phyloP scores from a whole-genome alignment of 2,797 vertebrate genomes.

The Hylomyscus alleni region DNA sequence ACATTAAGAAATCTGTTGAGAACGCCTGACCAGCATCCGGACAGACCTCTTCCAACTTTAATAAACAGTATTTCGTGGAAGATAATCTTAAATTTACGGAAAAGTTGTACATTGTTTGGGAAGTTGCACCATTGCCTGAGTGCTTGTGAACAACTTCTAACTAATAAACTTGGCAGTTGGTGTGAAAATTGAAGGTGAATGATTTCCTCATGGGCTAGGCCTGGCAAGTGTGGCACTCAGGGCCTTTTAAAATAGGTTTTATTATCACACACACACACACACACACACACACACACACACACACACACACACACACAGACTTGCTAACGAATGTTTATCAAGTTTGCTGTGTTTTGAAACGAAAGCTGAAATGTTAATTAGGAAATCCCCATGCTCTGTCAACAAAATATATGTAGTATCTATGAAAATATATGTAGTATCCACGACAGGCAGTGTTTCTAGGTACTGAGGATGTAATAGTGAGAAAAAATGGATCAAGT shows the following conservation, averaged over 20 bases:
- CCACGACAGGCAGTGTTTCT: not conserved
- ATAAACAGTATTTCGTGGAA: not conserved
- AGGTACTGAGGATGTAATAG: not conserved
- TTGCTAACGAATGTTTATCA: constrained; percentile 43
- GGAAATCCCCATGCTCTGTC: constrained; percentile 39
- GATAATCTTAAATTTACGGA: not conserved
- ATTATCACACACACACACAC: not conserved
- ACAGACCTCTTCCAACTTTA: not conserved
- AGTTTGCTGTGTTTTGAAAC: constrained; percentile 50
- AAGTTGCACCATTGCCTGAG: not conserved
- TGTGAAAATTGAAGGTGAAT: constrained; percentile 36
- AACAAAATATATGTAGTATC: not conserved
- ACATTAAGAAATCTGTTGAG: not conserved
- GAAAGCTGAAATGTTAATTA: constrained; percentile 34
- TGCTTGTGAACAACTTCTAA: not conserved
- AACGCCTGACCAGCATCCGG: not conserved
- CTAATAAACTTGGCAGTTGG: not conserved
- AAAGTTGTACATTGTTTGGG: constrained; percentile 40
- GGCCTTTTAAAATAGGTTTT: constrained; percentile 22
- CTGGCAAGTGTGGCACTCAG: not conserved
- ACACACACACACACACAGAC: not conserved
- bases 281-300: not conserved
- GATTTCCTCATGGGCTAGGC: not conserved
- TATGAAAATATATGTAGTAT: not conserved
- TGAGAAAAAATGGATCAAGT: not conserved